A percentile compares a stretch with the other conserved stretches of the same genome.
These are phyloP conservation scores for Gonioctena quinquepunctata DNA, from an alignment of 1,140 invertebrate genomes.

Conservation along the genomic window DNA sequence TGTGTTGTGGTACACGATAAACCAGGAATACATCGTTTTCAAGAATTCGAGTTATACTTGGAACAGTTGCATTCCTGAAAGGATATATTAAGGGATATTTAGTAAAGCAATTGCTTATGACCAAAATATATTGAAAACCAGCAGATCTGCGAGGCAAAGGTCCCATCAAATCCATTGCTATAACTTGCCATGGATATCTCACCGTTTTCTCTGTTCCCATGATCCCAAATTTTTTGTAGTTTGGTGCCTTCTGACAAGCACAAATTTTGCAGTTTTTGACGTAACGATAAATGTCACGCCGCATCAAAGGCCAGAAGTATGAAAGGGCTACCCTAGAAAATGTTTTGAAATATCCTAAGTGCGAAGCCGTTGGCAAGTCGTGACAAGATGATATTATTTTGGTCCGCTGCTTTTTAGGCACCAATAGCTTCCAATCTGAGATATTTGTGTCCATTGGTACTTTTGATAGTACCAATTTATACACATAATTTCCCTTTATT, in stretches of 20 bases:
- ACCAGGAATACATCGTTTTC: constrained; percentile 29
- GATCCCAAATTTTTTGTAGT: background rate
- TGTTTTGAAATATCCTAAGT: constrained; percentile 21
- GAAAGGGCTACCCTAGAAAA: background rate
- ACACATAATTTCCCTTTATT: constrained; percentile 8
- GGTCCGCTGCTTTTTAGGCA: constrained; percentile 8
- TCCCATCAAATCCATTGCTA: constrained; percentile 20
- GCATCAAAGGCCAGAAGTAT: constrained; percentile 19
- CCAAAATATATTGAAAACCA: constrained; percentile 22
- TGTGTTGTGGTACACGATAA: constrained; percentile 24
- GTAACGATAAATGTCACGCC: background rate
- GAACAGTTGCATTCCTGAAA: constrained; percentile 12
- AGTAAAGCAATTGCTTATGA: constrained; percentile 25
- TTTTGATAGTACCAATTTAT: constrained; percentile 3
- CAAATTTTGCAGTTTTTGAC: background rate
- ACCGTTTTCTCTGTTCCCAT: constrained; percentile 29
- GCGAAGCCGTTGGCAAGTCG: background rate
- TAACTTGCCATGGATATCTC: constrained; percentile 21
- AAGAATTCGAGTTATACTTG: constrained; percentile 19
- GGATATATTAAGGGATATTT: constrained; percentile 26
- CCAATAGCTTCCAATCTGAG: constrained; percentile 18
- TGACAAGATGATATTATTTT: constrained; percentile 4
- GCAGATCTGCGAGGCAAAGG: constrained; percentile 29
- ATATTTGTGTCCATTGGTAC: background rate
- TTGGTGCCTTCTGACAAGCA: background rate